Percentiles rank a stretch among this genome's conserved stretches.
phyloP scores from a whole-genome alignment of 2,797 vertebrate species.

The Fratercula arctica region DNA sequence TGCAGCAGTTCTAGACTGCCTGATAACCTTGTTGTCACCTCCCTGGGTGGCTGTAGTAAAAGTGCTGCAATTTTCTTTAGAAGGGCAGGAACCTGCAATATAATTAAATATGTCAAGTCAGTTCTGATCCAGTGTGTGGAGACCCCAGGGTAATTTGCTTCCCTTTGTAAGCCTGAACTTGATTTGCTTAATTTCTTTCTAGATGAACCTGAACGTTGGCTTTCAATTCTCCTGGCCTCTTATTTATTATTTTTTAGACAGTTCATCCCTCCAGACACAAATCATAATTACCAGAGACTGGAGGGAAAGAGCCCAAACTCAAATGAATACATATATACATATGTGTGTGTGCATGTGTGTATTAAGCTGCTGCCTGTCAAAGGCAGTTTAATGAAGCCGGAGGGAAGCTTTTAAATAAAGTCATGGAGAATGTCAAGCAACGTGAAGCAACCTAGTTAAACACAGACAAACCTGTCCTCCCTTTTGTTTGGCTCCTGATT shows the following conservation, averaged over 20 bases:
- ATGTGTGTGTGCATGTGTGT: not conserved
- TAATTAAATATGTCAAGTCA: slow-evolving; percentile 40
- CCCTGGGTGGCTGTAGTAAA: not conserved
- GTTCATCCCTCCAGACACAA: slow-evolving; percentile 45
- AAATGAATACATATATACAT: slow-evolving; percentile 15
- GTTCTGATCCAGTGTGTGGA: slow-evolving; percentile 26
- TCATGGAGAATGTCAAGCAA: slow-evolving; percentile 60
- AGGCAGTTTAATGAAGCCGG: slow-evolving; percentile 59
- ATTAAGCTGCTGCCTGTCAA: slow-evolving; percentile 53
- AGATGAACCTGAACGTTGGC: slow-evolving; percentile 48
- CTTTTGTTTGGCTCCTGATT: slow-evolving; percentile 60
- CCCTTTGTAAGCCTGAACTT: slow-evolving; percentile 59
- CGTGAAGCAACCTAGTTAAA: slow-evolving; percentile 51
- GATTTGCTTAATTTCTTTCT: slow-evolving; percentile 54
- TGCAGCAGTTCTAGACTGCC: not conserved
- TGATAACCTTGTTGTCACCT: slow-evolving; percentile 41
- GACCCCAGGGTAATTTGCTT: slow-evolving; percentile 28
- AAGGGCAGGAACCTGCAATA: slow-evolving; percentile 28
- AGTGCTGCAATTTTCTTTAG: slow-evolving; percentile 28
- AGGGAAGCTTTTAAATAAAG: slow-evolving; percentile 67
- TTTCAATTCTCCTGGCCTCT: slow-evolving; percentile 36
- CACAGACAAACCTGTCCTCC: slow-evolving; percentile 49
- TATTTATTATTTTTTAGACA: slow-evolving; percentile 57
- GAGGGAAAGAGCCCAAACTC: slow-evolving; percentile 20
- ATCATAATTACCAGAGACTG: slow-evolving; percentile 28